Conservation (phyloP, 2,797 vertebrate genomes). For the Sciurus carolinensis region DNA sequence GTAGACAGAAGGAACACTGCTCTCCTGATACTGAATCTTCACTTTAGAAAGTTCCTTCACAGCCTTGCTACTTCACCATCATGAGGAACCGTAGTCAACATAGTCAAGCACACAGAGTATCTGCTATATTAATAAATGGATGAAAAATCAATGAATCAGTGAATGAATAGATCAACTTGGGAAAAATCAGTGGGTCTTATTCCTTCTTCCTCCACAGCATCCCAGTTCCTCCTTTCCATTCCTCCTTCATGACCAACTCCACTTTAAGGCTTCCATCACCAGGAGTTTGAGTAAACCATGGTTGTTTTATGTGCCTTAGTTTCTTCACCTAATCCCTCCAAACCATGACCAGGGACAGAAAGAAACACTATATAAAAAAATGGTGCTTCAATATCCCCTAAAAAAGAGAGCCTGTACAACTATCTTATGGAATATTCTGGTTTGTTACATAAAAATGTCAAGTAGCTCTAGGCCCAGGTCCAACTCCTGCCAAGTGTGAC, state of each 20-base stretch:
- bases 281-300: background rate
- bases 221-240: background rate
- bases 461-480: conserved; percentile 72
- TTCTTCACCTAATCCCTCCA: background rate
- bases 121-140: background rate
- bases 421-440: conserved; percentile 65
- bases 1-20: background rate
- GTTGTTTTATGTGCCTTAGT: background rate
- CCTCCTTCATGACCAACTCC: background rate
- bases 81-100: background rate
- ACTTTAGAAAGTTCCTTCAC: background rate
- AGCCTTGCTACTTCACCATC: background rate
- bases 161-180: background rate
- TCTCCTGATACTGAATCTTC: background rate
- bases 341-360: background rate
- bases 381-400: background rate
- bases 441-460: conserved; percentile 76
- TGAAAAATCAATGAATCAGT: background rate
- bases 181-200: background rate
- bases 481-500: conserved; percentile 72
- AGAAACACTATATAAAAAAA: background rate
- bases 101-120: background rate
- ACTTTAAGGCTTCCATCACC: background rate
- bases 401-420: conserved; percentile 36
- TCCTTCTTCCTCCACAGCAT: background rate